A percentile compares a stretch with the other conserved stretches of the same genome.
Conservation (phyloP, 2,113 vertebrate genomes). For the Tylochromis polylepis region DNA sequence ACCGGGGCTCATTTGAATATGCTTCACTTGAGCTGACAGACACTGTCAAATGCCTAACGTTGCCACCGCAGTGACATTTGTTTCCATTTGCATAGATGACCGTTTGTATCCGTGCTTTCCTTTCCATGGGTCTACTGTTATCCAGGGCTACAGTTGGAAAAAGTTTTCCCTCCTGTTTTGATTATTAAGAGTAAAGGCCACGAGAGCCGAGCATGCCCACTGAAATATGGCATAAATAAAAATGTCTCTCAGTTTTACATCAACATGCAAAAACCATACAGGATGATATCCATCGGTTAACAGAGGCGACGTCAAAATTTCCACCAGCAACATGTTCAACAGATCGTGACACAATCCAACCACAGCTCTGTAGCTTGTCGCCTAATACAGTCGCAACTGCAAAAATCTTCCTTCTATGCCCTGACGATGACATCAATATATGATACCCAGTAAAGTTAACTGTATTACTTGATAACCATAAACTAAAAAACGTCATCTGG, state of each 20-base stretch:
- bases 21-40: constrained; percentile 28
- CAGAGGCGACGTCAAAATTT: not conserved
- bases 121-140: constrained; percentile 28
- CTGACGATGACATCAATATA: not conserved
- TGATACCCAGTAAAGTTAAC: not conserved
- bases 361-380: not conserved
- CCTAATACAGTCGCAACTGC: not conserved
- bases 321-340: not conserved
- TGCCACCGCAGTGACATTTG: constrained; percentile 45
- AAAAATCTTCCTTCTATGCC: not conserved
- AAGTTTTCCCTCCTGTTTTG: not conserved
- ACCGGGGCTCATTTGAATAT: constrained; percentile 56
- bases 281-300: not conserved
- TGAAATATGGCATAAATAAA: not conserved
- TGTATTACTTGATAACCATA: accelerated
- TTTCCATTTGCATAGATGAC: constrained; percentile 61
- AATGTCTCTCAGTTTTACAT: not conserved
- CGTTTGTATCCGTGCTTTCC: constrained; percentile 25
- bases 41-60: constrained; percentile 12
- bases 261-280: not conserved
- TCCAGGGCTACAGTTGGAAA: not conserved
- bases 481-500: not conserved
- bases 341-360: not conserved
- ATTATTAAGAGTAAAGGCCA: not conserved
- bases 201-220: not conserved